Evolutionary conservation across 2,113 vertebrate genomes (phyloP), one percentile per base, ranked within the genome.

Genomic region (Oxyura jamaicensis): DNA sequence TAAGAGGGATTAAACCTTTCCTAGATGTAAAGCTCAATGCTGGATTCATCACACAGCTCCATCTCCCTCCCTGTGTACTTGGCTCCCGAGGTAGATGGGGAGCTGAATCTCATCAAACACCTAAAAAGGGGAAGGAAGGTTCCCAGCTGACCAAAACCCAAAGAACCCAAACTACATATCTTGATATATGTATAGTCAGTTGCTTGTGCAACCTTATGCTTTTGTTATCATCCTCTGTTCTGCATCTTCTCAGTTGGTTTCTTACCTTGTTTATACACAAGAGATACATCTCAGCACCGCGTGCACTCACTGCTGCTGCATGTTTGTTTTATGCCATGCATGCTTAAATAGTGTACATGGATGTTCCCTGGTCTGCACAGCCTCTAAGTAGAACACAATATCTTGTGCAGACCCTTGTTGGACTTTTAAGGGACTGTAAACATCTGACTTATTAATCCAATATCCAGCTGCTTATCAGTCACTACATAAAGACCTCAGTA

Each of bases 1-100:
- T 65, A 66, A 62, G 11, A 90, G 26, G n/a, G 28, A 86, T 80
- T 92, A 83, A 83, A 83, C 17, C 60, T 86, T 90, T 80, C 72
- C 59, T 50, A 93, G 7, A 4, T 7, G 1, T 83, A 90, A 93
- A 86, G 6, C 9, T n/a, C n/a, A 91, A 33, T 22, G 55, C 5
- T 39, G n/a, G 53, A 60, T 83, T 91, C 82, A 66, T 69, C 79
- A 86, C 28, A 56, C 8, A 55, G 17, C 44, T 83, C 14, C 17
- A 73, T 41, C 26, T 90, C 44, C 22, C 63, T 77, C 26, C 18
- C 17, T 66, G 53, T 26, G 22, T 4, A 55, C 0, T 0, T 16
- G 74, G 41, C 28, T 93, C 26, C 56, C 8, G 25, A 4, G 3
- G 7, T 6, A 85, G 53, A 73, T 3, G 10, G 39, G 48, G 26